Base-by-base conservation (phyloP, 2,797 vertebrate genomes). In the Sebastes flavidus region DNA sequence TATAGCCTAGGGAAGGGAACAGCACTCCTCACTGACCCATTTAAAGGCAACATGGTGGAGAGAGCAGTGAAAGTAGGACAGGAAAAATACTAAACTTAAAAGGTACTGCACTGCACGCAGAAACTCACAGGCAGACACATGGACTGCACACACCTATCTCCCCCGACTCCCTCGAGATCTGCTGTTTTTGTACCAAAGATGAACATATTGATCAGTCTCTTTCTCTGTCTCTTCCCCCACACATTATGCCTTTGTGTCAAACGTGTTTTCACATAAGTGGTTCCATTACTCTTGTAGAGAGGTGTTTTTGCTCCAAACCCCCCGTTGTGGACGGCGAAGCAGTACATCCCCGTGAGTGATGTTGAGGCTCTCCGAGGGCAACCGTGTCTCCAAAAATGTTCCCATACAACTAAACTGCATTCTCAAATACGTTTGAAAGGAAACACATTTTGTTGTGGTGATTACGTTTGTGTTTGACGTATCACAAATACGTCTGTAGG, bases 21-120 rank as follows among this genome's bases (percentile, higher is more conserved):
- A 80, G 77, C 83, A 84, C 77, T 89, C 78, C 73, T 91, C 77
- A n/a, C 81, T 93, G 93, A 93, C 93, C 93, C 80, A 93, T 72
- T 92, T 94, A 91, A 85, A 92, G 72, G 55, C 82, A 89, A 81
- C 74, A 83, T 81, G 77, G 88, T 59, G 70, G 72, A 83, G 72
- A 56, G 74, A 71, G 82, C 18, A 52, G 56, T 20, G 82, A 90
- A 93, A 92, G 90, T 91, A 92, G 90, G 92, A 54, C 90, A 82
- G 59, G 60, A 65, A 59, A 89, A 86, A 59, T 60, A 77, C 38
- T 18, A 49, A 89, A 87, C 65, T 81, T 86, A 68, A 69, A 66
- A 77, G 78, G 75, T 13, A 22, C 49, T 22, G 13, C 36, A 62
- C 63, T 46, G 68, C 32, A 63, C 20, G 3, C 46, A 70, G 20